Evolutionary conservation across 2,888 invertebrate species (phyloP).

Genomic region (Pecten maximus): DNA sequence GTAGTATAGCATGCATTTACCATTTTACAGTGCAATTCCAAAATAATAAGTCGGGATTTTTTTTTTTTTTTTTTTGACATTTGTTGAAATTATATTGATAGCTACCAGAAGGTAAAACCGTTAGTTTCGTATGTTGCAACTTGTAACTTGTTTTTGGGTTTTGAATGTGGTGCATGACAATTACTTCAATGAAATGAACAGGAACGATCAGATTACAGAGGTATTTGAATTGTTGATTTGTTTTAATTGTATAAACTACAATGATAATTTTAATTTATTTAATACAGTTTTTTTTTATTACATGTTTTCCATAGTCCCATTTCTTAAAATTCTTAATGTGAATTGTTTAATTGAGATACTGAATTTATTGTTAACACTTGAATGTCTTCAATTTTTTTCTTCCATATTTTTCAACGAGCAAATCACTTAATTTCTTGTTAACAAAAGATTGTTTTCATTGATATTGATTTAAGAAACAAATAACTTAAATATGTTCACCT

Average conservation of each 20-base stretch:
- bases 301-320: background rate
- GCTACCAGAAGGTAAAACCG: too few relatives aligned
- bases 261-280: background rate
- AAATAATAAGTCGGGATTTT: too few relatives aligned
- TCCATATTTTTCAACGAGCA: background rate
- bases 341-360: background rate
- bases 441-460: too few relatives aligned
- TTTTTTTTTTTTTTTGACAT: too few relatives aligned
- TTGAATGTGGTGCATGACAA: background rate
- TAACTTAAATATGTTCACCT: too few relatives aligned
- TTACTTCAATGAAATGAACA: background rate
- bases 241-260: background rate
- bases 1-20: too few relatives aligned
- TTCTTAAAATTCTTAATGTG: background rate
- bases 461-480: too few relatives aligned
- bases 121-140: background rate
- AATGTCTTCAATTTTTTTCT: background rate
- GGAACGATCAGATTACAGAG: background rate
- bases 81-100: too few relatives aligned
- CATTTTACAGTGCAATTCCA: too few relatives aligned
- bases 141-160: background rate
- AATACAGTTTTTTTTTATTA: background rate
- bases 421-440: background rate
- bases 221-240: background rate
- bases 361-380: background rate